Base-by-base conservation (phyloP, 2,797 vertebrate genomes). In the Hipposideros larvatus region DNA sequence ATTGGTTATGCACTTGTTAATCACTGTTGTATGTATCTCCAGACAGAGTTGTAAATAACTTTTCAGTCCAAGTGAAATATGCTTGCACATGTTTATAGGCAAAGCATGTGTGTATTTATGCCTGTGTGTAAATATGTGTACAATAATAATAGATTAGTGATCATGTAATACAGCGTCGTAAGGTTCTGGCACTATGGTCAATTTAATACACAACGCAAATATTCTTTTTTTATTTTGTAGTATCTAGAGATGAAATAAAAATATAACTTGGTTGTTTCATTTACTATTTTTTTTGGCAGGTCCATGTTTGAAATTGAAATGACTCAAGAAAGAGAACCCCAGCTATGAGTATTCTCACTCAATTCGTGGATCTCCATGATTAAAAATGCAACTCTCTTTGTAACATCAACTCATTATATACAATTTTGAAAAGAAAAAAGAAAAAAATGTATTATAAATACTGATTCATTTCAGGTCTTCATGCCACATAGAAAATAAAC, bases 1-100 rank as follows among this genome's bases (percentile, higher is more conserved):
- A 98, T 96, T 86, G 94, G 95, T 87, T 97, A 90, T 94, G 90
- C 91, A 95, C 95, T 98, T 97, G 97, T 95, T 98, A 97, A 98
- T 97, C 97, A 98, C 94, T 96, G 93, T 77, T 97, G 94, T 90
- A 98, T 94, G 98, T 87, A 96, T 97, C 94, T 97, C 91, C 90
- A 97, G 87, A 94, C 87, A 96, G 87, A 96, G 98, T 96, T 83
- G 91, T 98, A 98, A 98, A 98, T 98, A 98, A 97, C 95, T 98
- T 96, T 94, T 96, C 90, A 92, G 95, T 98, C 91, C 90, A 94
- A 97, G 96, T 87, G 97, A 98, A 98, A 98, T 94, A 92, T n/a
- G 97, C 90, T 86, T 77, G 97, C 66, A 70, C 87, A 89, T 98
- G 96, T 97, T 97, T 98, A 97, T 97, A 96, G 95, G 84, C 97